Evolutionary conservation across 2,797 vertebrate species (phyloP).

Genomic region (Trachurus trachurus): DNA sequence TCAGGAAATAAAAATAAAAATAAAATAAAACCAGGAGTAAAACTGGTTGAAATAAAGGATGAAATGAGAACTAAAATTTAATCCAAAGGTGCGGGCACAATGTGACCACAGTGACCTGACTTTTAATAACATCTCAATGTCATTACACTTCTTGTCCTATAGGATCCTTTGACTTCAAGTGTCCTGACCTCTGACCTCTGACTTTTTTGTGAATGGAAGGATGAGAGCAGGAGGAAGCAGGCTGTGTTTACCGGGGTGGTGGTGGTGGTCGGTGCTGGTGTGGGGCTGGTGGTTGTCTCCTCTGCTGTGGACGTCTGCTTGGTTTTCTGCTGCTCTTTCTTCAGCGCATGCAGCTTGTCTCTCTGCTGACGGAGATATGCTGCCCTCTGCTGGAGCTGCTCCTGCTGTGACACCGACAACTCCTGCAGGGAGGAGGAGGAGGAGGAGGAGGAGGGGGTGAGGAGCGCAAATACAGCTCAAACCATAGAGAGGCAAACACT

Average conservation of each 20-base stretch:
- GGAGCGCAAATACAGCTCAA: neutral
- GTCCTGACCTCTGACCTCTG: slow-evolving; percentile 7
- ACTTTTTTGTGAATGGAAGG: neutral
- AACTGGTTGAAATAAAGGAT: slow-evolving; percentile 8
- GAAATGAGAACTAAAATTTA: slow-evolving; percentile 12
- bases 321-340: slow-evolving; percentile 87
- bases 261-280: slow-evolving; percentile 48
- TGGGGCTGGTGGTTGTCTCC: slow-evolving; percentile 48
- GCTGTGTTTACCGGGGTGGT: slow-evolving; percentile 62
- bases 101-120: neutral
- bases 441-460: too few relatives aligned
- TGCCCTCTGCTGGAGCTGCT: slow-evolving; percentile 93
- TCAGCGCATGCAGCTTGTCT: slow-evolving; percentile 92
- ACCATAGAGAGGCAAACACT: neutral
- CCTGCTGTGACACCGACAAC: slow-evolving; percentile 88
- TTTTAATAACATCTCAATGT: too few relatives aligned
- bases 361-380: slow-evolving; percentile 94
- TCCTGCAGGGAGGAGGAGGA: slow-evolving; percentile 77
- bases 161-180: neutral
- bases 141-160: neutral
- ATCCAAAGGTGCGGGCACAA: neutral
- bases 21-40: neutral
- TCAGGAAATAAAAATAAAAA: neutral
- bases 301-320: slow-evolving; percentile 66
- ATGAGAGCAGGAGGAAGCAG: neutral